phyloP scores from a whole-genome alignment of 2,113 vertebrate species.

The Pongo abelii region DNA sequence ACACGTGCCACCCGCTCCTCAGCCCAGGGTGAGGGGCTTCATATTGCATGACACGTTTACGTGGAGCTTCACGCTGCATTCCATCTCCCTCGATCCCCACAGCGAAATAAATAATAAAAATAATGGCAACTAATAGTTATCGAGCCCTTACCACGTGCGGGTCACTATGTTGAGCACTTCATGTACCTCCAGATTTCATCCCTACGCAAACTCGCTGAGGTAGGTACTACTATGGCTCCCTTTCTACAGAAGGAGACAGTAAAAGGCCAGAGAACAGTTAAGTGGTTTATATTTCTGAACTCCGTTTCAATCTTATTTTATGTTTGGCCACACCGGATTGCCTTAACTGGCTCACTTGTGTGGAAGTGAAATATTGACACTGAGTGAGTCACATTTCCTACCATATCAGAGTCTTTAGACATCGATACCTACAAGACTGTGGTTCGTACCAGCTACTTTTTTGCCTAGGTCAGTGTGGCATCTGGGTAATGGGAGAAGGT shows the following conservation, averaged over 20 bases:
- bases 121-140: not conserved
- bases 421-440: not conserved
- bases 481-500: not conserved
- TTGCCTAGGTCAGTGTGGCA: not conserved
- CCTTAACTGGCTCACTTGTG: not conserved
- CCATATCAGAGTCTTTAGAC: not conserved
- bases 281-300: not conserved
- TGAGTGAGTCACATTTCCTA: not conserved
- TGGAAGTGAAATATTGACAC: not conserved
- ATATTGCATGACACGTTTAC: not conserved
- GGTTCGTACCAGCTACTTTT: not conserved
- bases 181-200: not conserved
- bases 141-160: not conserved
- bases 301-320: not conserved
- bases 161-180: not conserved
- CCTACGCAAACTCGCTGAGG: not conserved
- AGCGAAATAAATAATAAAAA: not conserved
- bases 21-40: not conserved
- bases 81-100: not conserved
- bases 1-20: no score
- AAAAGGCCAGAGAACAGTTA: not conserved
- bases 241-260: not conserved
- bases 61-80: not conserved
- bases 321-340: not conserved
- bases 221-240: not conserved